Evolutionary conservation across 2,797 vertebrate genomes (phyloP), one percentile per base, ranked within the genome.

Genomic region (Pachyuromys duprasi): DNA sequence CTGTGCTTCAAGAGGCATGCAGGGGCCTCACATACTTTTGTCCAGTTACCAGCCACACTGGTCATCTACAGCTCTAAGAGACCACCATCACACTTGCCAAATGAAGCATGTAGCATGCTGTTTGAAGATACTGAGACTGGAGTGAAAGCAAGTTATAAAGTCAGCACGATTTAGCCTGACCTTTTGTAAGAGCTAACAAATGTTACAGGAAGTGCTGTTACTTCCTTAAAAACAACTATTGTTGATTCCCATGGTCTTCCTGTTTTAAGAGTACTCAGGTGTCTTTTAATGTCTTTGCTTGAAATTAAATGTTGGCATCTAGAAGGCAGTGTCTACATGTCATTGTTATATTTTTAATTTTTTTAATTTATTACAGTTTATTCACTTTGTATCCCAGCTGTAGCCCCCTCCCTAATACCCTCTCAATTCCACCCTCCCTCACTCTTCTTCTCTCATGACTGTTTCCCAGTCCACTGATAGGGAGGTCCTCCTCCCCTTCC

Each of bases 141-240:
- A 0, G 3, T 18, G 3, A 1, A 22, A 0, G 2, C 2, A 15
- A 13, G 0, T 74, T 79, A 45, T 86, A 69, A 53, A 49, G 36
- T 45, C 4, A 60, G 7, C 42, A 57, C 55, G 79, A 72, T 72
- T 90, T 60, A 93, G 20, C 42, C 42, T 88, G 4, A 49, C 1
- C 33, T 14, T 36, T 33, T 39, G 33, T 1, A 89, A 36, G 0
- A 86, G 63, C 24, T 93, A 63, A 87, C 15, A 8, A 57, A 2
- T 74, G 6, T 87, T 83, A 42, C 69, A 1, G 49, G 49, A 94
- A 86, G 84, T 75, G 57, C 31, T 24, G 11, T 7, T 70, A 82
- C 8, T 79, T 95, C 89, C 57, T 95, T 86, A 82, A 88, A 96
- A 95, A 86, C 45, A 33, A 36, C 67, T 95, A 20, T 39, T 45